A percentile compares a stretch with the other conserved stretches of the same genome.
These are phyloP conservation scores for Vombatus ursinus DNA, from an alignment of 2,113 vertebrate genomes.

Conservation along the genomic window DNA sequence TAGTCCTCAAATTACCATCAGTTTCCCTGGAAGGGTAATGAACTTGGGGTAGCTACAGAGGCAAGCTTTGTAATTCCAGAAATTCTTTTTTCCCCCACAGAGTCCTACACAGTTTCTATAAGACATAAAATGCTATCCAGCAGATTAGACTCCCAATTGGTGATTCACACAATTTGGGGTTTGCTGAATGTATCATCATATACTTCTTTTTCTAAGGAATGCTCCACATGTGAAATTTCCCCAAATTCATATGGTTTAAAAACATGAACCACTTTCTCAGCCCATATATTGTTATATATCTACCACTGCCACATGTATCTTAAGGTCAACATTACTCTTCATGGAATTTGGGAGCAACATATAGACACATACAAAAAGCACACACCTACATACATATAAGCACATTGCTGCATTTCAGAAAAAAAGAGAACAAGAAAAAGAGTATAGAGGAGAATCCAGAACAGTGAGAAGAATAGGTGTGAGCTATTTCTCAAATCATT, in stretches of 20 bases:
- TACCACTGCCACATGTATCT: background rate
- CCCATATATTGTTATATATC: fast-evolving
- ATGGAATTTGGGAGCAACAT: background rate
- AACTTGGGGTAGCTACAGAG: background rate
- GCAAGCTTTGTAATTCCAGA: background rate
- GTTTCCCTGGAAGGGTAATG: background rate
- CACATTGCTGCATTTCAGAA: background rate
- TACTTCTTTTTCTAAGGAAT: background rate
- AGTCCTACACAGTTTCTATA: background rate
- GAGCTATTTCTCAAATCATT: background rate
- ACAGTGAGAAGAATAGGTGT: background rate
- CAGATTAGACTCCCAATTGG: background rate
- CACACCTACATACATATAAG: background rate
- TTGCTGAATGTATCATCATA: background rate
- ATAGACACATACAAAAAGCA: background rate
- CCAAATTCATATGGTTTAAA: background rate
- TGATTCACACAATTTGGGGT: background rate
- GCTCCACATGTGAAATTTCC: background rate
- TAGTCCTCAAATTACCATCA: background rate
- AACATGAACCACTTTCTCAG: background rate
- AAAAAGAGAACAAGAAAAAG: background rate
- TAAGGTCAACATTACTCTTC: background rate
- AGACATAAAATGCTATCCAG: background rate
- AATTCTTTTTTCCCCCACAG: background rate
- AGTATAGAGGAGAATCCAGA: background rate